Conservation (phyloP, 2,888 invertebrate species). For the Melinopterus prodromus region DNA sequence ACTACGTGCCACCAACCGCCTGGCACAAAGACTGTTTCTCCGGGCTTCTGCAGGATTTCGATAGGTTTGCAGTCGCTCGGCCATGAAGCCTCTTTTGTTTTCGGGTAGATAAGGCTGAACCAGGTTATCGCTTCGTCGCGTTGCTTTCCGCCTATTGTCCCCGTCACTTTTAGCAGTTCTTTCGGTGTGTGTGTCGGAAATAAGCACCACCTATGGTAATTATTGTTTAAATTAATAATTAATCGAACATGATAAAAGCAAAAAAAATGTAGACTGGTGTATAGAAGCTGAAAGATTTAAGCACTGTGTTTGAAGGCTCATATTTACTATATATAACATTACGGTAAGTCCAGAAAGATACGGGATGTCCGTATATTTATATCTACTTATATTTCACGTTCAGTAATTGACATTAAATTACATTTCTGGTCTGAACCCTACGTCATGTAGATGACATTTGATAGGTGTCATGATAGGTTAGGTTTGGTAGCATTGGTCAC, state of each 20-base stretch:
- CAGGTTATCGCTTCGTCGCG: slow-evolving; percentile 98
- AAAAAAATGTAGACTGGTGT: not conserved
- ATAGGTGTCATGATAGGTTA: no score
- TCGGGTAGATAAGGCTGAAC: slow-evolving; percentile 95
- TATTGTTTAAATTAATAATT: not conserved
- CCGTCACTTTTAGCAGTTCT: slow-evolving; percentile 91
- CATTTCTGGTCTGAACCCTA: no score
- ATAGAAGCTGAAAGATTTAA: no score
- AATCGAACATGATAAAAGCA: not conserved
- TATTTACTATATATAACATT: no score
- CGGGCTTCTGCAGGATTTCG: slow-evolving; percentile 94
- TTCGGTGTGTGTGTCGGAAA: slow-evolving; percentile 97
- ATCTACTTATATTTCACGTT: no score
- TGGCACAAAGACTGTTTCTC: slow-evolving; percentile 98
- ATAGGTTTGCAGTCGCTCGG: slow-evolving; percentile 90
- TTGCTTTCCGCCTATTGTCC: slow-evolving; percentile 94
- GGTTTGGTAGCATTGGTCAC: no score
- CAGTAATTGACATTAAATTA: no score
- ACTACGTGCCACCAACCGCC: slow-evolving; percentile 99
- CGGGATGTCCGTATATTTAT: no score
- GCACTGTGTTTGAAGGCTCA: no score
- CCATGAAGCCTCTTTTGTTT: slow-evolving; percentile 89
- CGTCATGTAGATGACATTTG: no score
- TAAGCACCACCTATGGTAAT: slow-evolving; percentile 84
- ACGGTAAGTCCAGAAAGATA: no score